Percentiles rank a stretch among this genome's conserved stretches.
Evolutionary conservation across 2,113 vertebrate genomes (phyloP).

Genomic region (Eulacestoma nigropectus): DNA sequence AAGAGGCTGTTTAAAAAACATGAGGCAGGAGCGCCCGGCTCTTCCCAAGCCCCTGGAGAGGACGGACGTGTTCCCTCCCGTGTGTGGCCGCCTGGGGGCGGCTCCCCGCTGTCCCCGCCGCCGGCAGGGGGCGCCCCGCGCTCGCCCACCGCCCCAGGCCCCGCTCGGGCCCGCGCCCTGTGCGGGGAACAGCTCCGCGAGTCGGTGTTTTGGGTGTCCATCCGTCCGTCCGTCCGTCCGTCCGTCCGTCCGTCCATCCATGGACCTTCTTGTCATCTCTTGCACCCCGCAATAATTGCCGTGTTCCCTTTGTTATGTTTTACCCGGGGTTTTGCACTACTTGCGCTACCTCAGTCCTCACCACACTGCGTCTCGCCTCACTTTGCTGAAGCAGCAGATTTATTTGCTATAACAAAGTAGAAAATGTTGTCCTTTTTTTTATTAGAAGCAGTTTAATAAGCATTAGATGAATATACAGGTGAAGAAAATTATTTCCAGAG

Average conservation of each 20-base stretch:
- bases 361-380: rapidly evolving
- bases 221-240: background rate
- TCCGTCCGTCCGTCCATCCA: background rate
- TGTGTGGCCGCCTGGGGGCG: background rate
- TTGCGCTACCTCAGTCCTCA: background rate
- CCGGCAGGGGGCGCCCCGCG: background rate
- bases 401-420: background rate
- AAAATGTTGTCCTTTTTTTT: background rate
- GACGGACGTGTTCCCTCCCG: background rate
- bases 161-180: background rate
- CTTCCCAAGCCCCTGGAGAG: rapidly evolving
- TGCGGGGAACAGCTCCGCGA: background rate
- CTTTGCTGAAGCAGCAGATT: background rate
- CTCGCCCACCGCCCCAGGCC: background rate
- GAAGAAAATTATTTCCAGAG: background rate
- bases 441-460: background rate
- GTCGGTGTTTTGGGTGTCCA: rapidly evolving
- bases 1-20: background rate
- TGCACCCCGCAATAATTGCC: background rate
- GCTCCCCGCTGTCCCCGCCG: background rate
- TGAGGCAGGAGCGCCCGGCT: background rate
- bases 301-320: rapidly evolving
- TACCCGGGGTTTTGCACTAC: background rate
- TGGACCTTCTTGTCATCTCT: background rate
- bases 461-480: background rate